These are phyloP conservation scores for Sanderia malayensis DNA, from an alignment of 30 jellyfish, hydroid and myxozoan genomes.

Conservation along the genomic window DNA sequence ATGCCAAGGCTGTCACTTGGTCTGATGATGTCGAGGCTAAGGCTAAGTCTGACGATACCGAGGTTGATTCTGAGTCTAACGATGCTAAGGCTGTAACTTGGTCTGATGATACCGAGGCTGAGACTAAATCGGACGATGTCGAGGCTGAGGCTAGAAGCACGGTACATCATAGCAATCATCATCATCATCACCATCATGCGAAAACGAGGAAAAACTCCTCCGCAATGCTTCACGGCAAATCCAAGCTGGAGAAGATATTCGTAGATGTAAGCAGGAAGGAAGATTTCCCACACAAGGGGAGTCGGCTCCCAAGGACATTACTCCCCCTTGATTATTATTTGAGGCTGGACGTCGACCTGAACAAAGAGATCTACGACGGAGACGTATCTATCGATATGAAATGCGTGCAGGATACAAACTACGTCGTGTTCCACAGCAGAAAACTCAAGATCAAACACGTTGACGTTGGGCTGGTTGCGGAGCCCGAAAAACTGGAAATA, in stretches of 20 bases:
- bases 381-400: constrained; percentile 44
- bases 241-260: constrained; percentile 2
- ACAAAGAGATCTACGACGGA: constrained; percentile 68
- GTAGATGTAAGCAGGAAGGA: constrained; percentile 9
- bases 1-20: too few species aligned
- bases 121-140: constrained; percentile 6
- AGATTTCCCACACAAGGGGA: constrained; percentile 70
- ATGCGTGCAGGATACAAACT: constrained; percentile 57
- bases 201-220: neutral
- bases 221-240: neutral
- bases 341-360: constrained; percentile 56
- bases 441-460: constrained; percentile 39
- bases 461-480: constrained; percentile 23
- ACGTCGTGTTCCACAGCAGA: constrained; percentile 83
- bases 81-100: too few species aligned
- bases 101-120: too few species aligned
- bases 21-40: too few species aligned
- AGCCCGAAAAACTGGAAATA: constrained; percentile 16
- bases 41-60: too few species aligned
- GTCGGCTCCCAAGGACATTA: constrained; percentile 71
- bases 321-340: constrained; percentile 77
- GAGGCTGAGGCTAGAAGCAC: constrained; percentile 50
- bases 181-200: too few species aligned
- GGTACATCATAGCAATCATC: too few species aligned
- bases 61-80: too few species aligned